A percentile compares a stretch with the other conserved stretches of the same genome.
These are phyloP conservation scores for Monochamus saltuarius DNA, from an alignment of 1,140 invertebrate species.

Conservation along the genomic window DNA sequence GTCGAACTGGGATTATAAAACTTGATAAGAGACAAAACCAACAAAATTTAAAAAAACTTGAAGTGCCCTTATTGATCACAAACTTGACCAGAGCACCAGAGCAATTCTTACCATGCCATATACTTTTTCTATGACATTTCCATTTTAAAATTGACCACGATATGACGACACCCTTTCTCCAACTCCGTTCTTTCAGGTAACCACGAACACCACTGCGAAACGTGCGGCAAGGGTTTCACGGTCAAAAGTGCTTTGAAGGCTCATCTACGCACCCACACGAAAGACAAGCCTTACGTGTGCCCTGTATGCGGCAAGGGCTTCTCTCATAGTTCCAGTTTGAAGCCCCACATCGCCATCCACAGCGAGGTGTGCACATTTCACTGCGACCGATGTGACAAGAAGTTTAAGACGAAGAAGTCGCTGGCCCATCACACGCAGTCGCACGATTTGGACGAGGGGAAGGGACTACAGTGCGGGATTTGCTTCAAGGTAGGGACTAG, in stretches of 20 bases:
- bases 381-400: slow-evolving; percentile 57
- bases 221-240: slow-evolving; percentile 59
- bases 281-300: slow-evolving; percentile 77
- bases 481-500: not conserved
- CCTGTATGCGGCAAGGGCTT: slow-evolving; percentile 71
- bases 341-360: slow-evolving; percentile 63
- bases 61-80: too few relatives aligned
- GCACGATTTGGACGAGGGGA: slow-evolving; percentile 12
- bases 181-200: slow-evolving; percentile 39
- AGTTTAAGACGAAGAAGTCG: slow-evolving; percentile 39
- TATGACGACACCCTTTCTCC: slow-evolving; percentile 7
- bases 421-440: slow-evolving; percentile 36
- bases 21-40: too few relatives aligned
- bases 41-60: too few relatives aligned
- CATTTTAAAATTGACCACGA: too few relatives aligned
- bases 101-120: too few relatives aligned
- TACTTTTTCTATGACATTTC: too few relatives aligned
- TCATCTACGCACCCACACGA: slow-evolving; percentile 69
- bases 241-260: slow-evolving; percentile 71
- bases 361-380: slow-evolving; percentile 69
- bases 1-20: too few relatives aligned
- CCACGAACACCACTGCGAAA: slow-evolving; percentile 45
- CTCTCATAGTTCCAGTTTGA: slow-evolving; percentile 58
- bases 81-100: too few relatives aligned
- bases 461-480: slow-evolving; percentile 1